Evolutionary conservation across 2,888 invertebrate genomes (phyloP).

Genomic region (Erynnis tages): DNA sequence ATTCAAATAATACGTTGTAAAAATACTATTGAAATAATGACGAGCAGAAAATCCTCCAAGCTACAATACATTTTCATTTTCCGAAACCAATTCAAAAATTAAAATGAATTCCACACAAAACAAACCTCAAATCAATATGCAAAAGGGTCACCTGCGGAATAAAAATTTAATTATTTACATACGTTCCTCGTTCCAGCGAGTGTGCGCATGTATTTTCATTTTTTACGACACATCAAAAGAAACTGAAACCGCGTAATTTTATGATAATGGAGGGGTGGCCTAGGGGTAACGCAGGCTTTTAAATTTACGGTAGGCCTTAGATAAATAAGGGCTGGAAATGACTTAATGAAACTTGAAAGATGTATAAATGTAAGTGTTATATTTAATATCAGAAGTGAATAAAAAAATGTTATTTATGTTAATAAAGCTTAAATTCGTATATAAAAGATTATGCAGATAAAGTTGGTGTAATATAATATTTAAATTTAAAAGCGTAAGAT

Average conservation of each 20-base stretch:
- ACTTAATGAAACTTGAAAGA: too few species aligned
- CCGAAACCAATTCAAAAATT: not conserved
- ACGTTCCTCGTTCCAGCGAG: slow-evolving; percentile 38
- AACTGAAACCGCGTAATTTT: slow-evolving; percentile 77
- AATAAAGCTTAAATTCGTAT: too few species aligned
- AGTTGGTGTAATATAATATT: too few species aligned
- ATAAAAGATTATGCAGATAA: too few species aligned
- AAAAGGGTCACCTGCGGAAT: slow-evolving; percentile 26
- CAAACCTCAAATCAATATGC: slow-evolving; percentile 28
- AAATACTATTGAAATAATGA: too few species aligned
- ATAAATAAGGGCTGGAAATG: slow-evolving; percentile 43
- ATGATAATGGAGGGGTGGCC: slow-evolving; percentile 74
- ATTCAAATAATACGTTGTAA: too few species aligned
- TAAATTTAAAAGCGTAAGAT: too few species aligned
- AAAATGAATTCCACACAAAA: slow-evolving; percentile 2
- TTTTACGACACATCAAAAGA: slow-evolving; percentile 77
- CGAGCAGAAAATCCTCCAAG: too few species aligned
- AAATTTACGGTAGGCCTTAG: slow-evolving; percentile 68
- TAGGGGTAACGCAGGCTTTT: slow-evolving; percentile 69
- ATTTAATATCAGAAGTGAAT: too few species aligned
- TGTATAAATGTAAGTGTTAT: too few species aligned
- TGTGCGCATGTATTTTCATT: slow-evolving; percentile 60
- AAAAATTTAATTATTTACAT: slow-evolving; percentile 33
- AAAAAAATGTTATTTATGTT: too few species aligned
- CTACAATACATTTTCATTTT: too few species aligned